These are phyloP conservation scores for Diadophis punctatus DNA, from an alignment of 2,113 vertebrate genomes.

Conservation along the genomic window DNA sequence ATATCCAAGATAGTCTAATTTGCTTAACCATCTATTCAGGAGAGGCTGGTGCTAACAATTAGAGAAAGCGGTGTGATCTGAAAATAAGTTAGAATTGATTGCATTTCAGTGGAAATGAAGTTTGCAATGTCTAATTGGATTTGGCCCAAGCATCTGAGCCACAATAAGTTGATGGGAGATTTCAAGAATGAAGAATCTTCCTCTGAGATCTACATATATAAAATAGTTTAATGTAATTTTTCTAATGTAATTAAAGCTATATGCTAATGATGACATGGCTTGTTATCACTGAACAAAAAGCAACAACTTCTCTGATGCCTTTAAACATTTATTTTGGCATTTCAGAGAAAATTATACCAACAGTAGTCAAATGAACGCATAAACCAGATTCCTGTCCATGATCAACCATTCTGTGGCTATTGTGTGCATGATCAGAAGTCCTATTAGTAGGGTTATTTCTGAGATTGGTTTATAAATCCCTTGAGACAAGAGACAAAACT, in stretches of 20 bases:
- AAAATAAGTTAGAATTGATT: constrained; percentile 88
- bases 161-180: constrained; percentile 69
- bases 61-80: constrained; percentile 71
- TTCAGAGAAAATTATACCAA: neutral
- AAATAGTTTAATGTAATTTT: constrained; percentile 74
- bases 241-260: constrained; percentile 72
- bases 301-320: constrained; percentile 45
- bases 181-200: constrained; percentile 66
- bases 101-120: constrained; percentile 82
- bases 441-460: neutral
- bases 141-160: constrained; percentile 67
- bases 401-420: neutral
- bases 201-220: constrained; percentile 61
- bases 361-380: neutral
- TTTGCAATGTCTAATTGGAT: constrained; percentile 83
- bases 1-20: constrained; percentile 73
- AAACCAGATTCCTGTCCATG: neutral
- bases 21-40: constrained; percentile 74
- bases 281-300: constrained; percentile 46
- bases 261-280: constrained; percentile 66
- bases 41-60: constrained; percentile 78
- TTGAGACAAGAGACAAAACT: neutral
- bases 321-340: constrained; percentile 23
- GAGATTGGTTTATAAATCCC: neutral
- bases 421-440: neutral